These are phyloP conservation scores for Amphilophus citrinellus DNA, from an alignment of 2,113 vertebrate species.

Conservation along the genomic window DNA sequence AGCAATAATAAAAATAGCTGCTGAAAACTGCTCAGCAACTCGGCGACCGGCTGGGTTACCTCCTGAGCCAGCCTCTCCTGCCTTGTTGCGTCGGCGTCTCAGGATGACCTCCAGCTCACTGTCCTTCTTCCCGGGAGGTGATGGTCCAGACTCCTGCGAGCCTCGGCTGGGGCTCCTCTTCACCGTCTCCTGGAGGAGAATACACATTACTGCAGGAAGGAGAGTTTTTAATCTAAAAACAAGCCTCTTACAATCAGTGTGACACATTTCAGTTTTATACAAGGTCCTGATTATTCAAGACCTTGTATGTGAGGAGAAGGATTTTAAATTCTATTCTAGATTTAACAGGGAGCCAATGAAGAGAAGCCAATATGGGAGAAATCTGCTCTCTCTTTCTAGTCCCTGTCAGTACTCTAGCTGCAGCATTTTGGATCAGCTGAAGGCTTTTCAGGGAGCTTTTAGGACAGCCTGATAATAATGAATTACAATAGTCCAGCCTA, in stretches of 20 bases:
- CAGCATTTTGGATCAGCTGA: too few relatives aligned
- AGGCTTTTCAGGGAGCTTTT: too few relatives aligned
- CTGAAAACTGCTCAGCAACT: not conserved
- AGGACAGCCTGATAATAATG: too few relatives aligned
- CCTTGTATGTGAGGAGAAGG: too few relatives aligned
- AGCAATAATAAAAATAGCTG: not conserved
- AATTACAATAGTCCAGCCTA: too few relatives aligned
- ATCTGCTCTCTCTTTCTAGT: too few relatives aligned
- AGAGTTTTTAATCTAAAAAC: not conserved
- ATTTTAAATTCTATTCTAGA: too few relatives aligned
- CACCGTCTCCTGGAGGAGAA: slow-evolving; percentile 78
- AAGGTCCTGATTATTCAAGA: too few relatives aligned
- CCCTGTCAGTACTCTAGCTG: too few relatives aligned
- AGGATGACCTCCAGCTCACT: slow-evolving; percentile 86
- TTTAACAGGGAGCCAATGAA: too few relatives aligned
- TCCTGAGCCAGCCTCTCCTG: slow-evolving; percentile 74
- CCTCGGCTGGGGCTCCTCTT: slow-evolving; percentile 84
- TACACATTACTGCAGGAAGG: not conserved
- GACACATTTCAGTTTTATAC: too few relatives aligned
- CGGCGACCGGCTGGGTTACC: slow-evolving; percentile 51
- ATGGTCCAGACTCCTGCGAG: slow-evolving; percentile 76
- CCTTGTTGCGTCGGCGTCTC: slow-evolving; percentile 82
- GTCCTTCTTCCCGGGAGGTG: slow-evolving; percentile 76
- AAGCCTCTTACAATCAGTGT: not conserved
- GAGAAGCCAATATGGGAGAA: too few relatives aligned